Evolutionary conservation across 1,140 invertebrate genomes (phyloP).

Genomic region (Oncopeltus fasciatus): DNA sequence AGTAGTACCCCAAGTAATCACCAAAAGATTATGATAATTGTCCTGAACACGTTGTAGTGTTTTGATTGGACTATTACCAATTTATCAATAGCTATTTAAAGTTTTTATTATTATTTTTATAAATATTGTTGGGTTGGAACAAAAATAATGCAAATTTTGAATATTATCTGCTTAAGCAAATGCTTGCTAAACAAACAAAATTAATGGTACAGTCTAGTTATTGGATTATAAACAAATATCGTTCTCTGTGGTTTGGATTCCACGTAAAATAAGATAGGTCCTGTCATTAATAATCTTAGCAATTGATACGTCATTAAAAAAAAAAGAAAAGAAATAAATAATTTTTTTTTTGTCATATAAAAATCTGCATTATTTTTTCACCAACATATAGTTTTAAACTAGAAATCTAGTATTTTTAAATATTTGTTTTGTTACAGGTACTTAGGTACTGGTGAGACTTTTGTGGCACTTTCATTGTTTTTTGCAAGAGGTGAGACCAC

Average conservation of each 20-base stretch:
- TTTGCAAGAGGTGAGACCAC: conserved; percentile 12
- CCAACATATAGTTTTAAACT: not conserved
- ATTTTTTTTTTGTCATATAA: not conserved
- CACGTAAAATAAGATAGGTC: not conserved
- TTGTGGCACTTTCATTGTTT: conserved; percentile 4
- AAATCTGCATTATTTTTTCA: not conserved
- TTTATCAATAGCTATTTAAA: not conserved
- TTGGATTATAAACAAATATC: too few relatives aligned
- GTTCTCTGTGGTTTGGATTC: too few relatives aligned
- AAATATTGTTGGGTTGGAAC: not conserved
- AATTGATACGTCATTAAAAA: too few relatives aligned
- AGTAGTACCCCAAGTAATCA: too few relatives aligned
- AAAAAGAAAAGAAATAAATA: not conserved
- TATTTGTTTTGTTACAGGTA: conserved; percentile 10
- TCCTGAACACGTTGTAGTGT: too few relatives aligned
- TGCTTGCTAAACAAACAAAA: too few relatives aligned
- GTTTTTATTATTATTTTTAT: not conserved
- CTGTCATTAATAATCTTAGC: not conserved
- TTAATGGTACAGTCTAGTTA: too few relatives aligned
- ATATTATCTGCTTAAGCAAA: not conserved
- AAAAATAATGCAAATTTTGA: not conserved
- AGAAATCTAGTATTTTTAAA: not conserved
- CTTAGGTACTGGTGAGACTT: conserved; percentile 3
- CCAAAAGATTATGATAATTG: too few relatives aligned
- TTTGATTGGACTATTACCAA: not conserved